Evolutionary conservation across 1,140 invertebrate genomes (phyloP), one percentile per base, ranked within the genome.

Genomic region (Drosophila trapezifrons): DNA sequence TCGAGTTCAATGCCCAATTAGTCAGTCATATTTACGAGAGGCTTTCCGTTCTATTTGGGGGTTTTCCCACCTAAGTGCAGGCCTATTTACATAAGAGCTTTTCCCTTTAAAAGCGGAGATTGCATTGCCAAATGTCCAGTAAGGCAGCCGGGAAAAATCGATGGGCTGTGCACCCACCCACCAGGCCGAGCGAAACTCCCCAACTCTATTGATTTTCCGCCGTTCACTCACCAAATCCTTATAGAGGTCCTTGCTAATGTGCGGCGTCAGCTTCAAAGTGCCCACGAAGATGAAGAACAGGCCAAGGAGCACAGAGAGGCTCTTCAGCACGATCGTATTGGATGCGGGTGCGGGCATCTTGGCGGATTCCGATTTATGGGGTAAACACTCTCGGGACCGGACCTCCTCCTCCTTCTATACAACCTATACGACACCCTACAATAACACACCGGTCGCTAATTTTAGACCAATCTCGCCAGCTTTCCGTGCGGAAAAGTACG

Each of bases 271-370:
- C 94, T 99, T 99, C 83, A 98, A 96, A 20, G 96, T 96, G 47
- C 98, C 98, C 65, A 98, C 96, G 92, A 99, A 98, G 80, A 99
- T 95, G 92, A 99, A 99, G 93, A 99, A 99, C 74, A 99, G 94
- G 55, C 98, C 98, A 78, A 99, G 93, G 32, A 98, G 95, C 69
- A 99, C 93, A 12, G 98, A 98, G 60, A 99, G 94, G 92, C 97
- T 97, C 92, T 96, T 97, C 57, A 98, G 93, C 60, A 98, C 98
- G 70, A 98, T 95, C 46, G 97, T 91, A 55, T 91, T 92, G 37
- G 91, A 92, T 66, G 91, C 81, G 29, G 60, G 60, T n/a, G 51
- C 32, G 70, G 90, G 87, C 90, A 91, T 91, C 82, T 78, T 84
- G 49, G 42, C 35, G 51, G 17, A 25, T 35, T 62, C 38, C 51